A percentile compares a stretch with the other conserved stretches of the same genome.
These are phyloP conservation scores for Vanessa tameamea DNA, from an alignment of 1,140 invertebrate species.

Conservation along the genomic window DNA sequence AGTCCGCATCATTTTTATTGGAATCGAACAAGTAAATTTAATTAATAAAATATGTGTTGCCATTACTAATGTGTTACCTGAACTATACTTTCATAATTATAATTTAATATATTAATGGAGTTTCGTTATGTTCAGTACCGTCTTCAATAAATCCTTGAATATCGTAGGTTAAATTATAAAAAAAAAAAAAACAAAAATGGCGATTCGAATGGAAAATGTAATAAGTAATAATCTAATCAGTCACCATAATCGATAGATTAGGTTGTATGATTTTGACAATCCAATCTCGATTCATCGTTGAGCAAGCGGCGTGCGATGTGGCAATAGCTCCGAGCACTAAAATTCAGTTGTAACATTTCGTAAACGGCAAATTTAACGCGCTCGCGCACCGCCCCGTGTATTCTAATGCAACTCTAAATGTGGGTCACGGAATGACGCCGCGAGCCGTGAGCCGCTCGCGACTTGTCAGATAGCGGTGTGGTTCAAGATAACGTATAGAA, in stretches of 20 bases:
- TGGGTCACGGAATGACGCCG: conserved; percentile 64
- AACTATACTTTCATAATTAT: too few relatives aligned
- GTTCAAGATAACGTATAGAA: conserved; percentile 48
- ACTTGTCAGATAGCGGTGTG: conserved; percentile 56
- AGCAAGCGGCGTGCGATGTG: conserved; percentile 64
- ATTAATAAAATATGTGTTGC: too few relatives aligned
- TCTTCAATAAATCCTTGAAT: too few relatives aligned
- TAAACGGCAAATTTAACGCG: conserved; percentile 77
- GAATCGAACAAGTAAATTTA: too few relatives aligned
- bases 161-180: too few relatives aligned
- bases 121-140: too few relatives aligned
- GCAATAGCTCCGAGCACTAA: conserved; percentile 70
- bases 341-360: conserved; percentile 77
- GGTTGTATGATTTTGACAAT: conserved; percentile 53
- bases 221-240: conserved; percentile 36
- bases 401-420: conserved; percentile 74
- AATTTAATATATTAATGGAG: too few relatives aligned
- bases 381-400: conserved; percentile 68
- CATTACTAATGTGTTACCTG: too few relatives aligned
- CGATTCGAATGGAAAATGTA: conserved; percentile 8
- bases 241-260: conserved; percentile 34
- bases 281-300: conserved; percentile 69
- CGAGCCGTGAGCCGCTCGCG: conserved; percentile 46
- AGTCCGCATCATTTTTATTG: too few relatives aligned
- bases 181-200: neutral